phyloP scores from a whole-genome alignment of 1,140 invertebrate genomes.

The Ceratina japonica region DNA sequence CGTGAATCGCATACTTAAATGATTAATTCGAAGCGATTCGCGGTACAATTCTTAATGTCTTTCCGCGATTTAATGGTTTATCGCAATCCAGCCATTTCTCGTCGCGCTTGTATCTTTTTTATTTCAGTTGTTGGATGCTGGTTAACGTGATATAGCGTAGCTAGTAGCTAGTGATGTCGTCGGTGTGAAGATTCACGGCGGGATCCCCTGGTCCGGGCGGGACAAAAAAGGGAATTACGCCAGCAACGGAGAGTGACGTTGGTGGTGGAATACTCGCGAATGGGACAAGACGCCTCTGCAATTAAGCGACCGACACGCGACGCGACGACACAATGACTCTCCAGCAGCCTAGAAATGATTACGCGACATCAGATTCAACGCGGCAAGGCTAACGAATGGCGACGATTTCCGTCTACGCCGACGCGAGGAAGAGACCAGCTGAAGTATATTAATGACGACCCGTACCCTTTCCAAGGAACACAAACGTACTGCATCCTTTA shows the following conservation, averaged over 20 bases:
- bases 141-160: not conserved
- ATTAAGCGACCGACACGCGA: conserved; percentile 48
- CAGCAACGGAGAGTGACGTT: not conserved
- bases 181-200: not conserved
- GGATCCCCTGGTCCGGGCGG: not conserved
- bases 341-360: conserved; percentile 46
- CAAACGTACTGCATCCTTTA: not conserved
- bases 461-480: not conserved
- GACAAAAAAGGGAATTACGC: conserved; percentile 51
- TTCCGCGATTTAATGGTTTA: no score
- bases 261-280: conserved; percentile 30
- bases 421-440: conserved; percentile 4
- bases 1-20: not conserved
- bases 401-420: conserved; percentile 27
- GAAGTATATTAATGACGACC: conserved; percentile 31
- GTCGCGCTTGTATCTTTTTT: conserved; percentile 18
- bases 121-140: not conserved
- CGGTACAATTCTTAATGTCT: conserved; percentile 16
- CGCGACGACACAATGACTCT: conserved; percentile 49
- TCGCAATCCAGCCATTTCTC: not conserved
- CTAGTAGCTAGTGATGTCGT: not conserved
- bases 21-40: no score
- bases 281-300: conserved; percentile 48
- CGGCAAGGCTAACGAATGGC: conserved; percentile 29
- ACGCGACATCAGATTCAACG: conserved; percentile 18